Conservation (phyloP, 2,113 vertebrate genomes). For the Arenaria interpres region DNA sequence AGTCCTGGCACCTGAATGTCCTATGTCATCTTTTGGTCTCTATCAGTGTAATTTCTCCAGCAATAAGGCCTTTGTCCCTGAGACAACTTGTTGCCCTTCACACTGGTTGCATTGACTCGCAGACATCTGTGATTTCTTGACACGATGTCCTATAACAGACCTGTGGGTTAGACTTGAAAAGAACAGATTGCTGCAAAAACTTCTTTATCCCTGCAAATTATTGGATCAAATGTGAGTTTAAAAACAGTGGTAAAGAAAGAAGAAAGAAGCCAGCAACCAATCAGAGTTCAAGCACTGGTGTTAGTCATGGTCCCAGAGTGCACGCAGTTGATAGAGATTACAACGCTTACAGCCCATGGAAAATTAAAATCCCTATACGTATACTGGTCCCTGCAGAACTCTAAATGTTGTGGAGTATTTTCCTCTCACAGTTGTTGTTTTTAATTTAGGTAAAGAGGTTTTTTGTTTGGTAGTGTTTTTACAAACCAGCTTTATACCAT, state of each 20-base stretch:
- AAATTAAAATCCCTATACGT: slow-evolving; percentile 46
- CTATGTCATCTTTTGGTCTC: not conserved
- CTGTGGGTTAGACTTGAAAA: not conserved
- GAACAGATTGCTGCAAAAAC: not conserved
- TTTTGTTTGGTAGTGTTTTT: slow-evolving; percentile 53
- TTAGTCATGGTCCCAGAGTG: slow-evolving; percentile 28
- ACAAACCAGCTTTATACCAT: slow-evolving; percentile 20
- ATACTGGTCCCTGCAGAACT: slow-evolving; percentile 58
- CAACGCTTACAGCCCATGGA: slow-evolving; percentile 6
- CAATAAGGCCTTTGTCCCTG: not conserved
- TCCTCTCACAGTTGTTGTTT: not conserved
- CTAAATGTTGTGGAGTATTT: slow-evolving; percentile 42
- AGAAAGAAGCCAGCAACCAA: not conserved
- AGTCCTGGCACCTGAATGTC: not conserved
- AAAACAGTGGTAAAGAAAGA: not conserved
- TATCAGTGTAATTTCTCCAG: not conserved
- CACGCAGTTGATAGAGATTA: not conserved
- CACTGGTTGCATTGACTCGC: not conserved
- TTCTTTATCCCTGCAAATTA: slow-evolving; percentile 7
- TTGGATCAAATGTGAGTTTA: slow-evolving; percentile 5
- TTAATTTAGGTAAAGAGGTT: slow-evolving; percentile 31
- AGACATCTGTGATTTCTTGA: not conserved
- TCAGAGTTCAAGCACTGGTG: not conserved
- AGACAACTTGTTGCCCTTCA: not conserved
- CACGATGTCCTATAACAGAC: not conserved